Evolutionary conservation across 2,888 invertebrate species (phyloP).

Genomic region (Heteromurus nitidus): DNA sequence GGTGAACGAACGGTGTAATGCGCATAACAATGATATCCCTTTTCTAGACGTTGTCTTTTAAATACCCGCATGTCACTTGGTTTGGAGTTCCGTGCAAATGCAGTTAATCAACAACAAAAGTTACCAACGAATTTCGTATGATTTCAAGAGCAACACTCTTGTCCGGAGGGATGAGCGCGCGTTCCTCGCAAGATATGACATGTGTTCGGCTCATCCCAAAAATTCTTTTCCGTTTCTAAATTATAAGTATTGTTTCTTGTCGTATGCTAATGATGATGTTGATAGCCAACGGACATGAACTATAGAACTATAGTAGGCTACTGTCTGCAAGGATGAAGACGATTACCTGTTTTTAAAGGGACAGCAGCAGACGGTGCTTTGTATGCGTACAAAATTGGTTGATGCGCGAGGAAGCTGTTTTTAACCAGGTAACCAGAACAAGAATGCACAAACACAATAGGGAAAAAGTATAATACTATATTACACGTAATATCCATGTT

Average conservation of each 20-base stretch:
- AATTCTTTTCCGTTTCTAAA: neutral
- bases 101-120: too few species aligned
- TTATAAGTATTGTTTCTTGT: neutral
- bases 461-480: neutral
- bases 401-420: neutral
- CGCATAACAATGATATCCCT: neutral
- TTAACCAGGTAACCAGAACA: constrained; percentile 18
- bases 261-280: constrained; percentile 39
- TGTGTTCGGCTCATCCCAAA: constrained; percentile 34
- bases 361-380: neutral
- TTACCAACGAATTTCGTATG: neutral
- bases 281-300: constrained; percentile 9
- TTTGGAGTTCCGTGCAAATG: too few species aligned
- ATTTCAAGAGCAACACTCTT: constrained; percentile 5
- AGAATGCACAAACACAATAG: too few species aligned
- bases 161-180: neutral
- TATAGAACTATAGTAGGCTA: neutral
- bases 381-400: neutral
- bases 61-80: too few species aligned
- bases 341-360: constrained; percentile 4
- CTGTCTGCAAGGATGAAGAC: constrained; percentile 10
- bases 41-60: too few species aligned
- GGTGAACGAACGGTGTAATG: neutral
- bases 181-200: constrained; percentile 15
- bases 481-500: neutral